Evolutionary conservation across 2,888 invertebrate species (phyloP), one percentile per base, ranked within the genome.

Genomic region (Antheraea yamamai): DNA sequence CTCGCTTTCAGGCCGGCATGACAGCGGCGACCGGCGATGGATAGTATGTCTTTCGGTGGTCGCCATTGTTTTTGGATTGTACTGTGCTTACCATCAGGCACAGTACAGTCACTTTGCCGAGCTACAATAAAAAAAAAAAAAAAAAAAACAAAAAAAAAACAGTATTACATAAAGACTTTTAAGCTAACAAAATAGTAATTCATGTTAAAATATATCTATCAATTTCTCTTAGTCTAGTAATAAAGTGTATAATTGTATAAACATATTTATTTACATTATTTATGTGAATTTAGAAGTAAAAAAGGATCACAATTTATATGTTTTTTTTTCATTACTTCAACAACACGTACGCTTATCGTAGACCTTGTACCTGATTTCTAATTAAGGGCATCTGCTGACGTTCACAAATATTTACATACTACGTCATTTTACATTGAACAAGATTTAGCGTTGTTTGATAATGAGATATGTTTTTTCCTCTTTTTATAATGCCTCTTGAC

Each of bases 321-420:
- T 14, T 4, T 30, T 30, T 30, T 30, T 26, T 30, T 30, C 26
- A 30, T 16, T 66, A 30, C 64, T 66, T 66, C 14, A 66, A 30
- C 7, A 66, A 66, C 64, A 64, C 26, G 30, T 66, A 30, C 64
- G 16, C 64, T 66, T 66, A 66, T 66, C 64, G 18, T 16, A 1
- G 64, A 30, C 64, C 64, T 66, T 66, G 64, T 66, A 66, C 30
- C 64, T 66, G 64, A 66, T 66, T 47, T 66, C 30, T 66, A 14
- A 66, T 66, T 30, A 66, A 66, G 64, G 64, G 64, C 64, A 66
- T 66, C 26, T 18, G 16, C 30, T 30, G 64, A 66, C 14, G 26
- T 30, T 6, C 26, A 30, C 18, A 66, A 66, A 66, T 66, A 66
- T 66, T 66, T 66, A 66, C 64, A 66, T 16, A 12, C 26, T 30